Evolutionary conservation across 2,797 vertebrate species (phyloP).

Genomic region (Falco concolor): DNA sequence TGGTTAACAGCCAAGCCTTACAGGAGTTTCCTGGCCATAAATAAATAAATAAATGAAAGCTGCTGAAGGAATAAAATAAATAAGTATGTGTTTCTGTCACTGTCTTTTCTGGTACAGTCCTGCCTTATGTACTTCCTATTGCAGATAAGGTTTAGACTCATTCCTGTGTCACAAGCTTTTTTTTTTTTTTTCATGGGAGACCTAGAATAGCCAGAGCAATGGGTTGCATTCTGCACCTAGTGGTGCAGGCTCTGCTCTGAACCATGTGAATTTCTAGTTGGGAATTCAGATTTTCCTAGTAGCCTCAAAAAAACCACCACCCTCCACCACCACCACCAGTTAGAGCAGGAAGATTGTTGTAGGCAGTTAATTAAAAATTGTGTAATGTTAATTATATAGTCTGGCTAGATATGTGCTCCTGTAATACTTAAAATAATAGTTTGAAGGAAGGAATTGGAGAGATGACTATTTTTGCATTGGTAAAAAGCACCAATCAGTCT

Average conservation of each 20-base stretch:
- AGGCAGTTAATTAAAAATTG: slow-evolving; percentile 22
- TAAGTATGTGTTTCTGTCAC: neutral
- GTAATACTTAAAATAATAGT: neutral
- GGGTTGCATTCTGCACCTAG: neutral
- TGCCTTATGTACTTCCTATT: neutral
- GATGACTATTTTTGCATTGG: neutral
- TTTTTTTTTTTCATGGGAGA: neutral
- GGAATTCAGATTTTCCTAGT: neutral
- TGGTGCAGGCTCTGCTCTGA: neutral
- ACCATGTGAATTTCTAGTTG: neutral
- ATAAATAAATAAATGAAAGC: neutral
- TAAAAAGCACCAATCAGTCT: slow-evolving; percentile 8
- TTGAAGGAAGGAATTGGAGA: neutral
- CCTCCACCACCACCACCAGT: neutral
- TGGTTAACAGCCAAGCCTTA: neutral
- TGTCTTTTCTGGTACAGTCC: neutral
- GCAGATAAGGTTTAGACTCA: neutral
- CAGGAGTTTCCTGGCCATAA: neutral
- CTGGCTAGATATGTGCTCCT: neutral
- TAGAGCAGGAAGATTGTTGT: neutral
- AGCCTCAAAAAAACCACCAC: neutral
- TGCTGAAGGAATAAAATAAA: neutral
- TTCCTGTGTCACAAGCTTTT: neutral
- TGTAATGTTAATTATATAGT: neutral
- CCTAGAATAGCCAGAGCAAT: neutral